Percentiles rank a stretch among this genome's conserved stretches.
Conservation (phyloP, 2,113 vertebrate genomes). For the Ictalurus punctatus region DNA sequence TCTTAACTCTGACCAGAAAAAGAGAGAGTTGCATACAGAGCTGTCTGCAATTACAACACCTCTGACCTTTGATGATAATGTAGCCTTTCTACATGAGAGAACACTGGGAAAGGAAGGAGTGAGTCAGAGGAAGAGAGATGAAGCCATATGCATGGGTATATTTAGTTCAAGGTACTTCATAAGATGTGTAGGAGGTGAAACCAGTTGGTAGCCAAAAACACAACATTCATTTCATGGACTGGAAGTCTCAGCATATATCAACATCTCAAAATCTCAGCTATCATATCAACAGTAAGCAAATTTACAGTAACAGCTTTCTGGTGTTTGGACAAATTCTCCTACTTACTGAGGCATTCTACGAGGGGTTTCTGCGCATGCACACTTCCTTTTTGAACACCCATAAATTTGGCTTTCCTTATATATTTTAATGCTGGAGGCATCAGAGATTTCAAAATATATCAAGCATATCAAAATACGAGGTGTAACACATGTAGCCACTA, state of each 20-base stretch:
- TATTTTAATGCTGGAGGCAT: not conserved
- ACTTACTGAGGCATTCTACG: not conserved
- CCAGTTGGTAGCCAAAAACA: not conserved
- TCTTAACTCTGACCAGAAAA: conserved; percentile 9
- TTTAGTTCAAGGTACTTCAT: not conserved
- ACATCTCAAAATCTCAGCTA: no score
- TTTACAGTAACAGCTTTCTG: not conserved
- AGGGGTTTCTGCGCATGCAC: not conserved
- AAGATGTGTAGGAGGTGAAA: not conserved
- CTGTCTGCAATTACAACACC: not conserved
- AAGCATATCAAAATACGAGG: not conserved
- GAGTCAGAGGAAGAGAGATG: not conserved
- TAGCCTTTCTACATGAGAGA: not conserved
- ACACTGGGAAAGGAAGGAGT: not conserved
- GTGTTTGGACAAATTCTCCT: not conserved
- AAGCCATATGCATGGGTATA: not conserved
- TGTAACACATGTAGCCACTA: not conserved
- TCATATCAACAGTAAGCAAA: not conserved
- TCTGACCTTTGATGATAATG: conserved; percentile 4
- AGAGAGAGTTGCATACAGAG: not conserved
- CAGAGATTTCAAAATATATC: not conserved
- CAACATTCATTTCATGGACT: not conserved
- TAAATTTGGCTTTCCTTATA: not conserved
- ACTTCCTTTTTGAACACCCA: not conserved
- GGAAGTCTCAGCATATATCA: no score